Percentiles rank a stretch among this genome's conserved stretches.
These are phyloP conservation scores for Petrocephalus schoutedeni DNA, from an alignment of 2,797 vertebrate species.

Conservation along the genomic window DNA sequence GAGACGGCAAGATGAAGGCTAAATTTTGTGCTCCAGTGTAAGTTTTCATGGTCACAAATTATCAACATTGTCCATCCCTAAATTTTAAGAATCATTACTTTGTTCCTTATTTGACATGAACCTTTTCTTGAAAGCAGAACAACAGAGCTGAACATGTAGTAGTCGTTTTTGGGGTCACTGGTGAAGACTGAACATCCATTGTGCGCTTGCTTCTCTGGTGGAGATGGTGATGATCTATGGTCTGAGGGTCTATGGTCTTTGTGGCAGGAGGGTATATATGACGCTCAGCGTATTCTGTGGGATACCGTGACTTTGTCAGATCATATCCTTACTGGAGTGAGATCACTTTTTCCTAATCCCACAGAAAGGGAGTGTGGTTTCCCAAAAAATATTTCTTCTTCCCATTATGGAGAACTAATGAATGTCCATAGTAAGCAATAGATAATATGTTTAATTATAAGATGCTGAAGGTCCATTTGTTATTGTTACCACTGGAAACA, in stretches of 20 bases:
- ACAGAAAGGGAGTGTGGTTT: constrained; percentile 44
- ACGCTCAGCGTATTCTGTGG: constrained; percentile 24
- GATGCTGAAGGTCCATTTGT: not conserved
- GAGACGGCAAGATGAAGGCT: not conserved
- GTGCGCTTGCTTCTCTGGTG: not conserved
- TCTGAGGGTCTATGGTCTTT: not conserved
- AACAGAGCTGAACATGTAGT: not conserved
- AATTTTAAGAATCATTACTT: no score
- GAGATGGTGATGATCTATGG: not conserved
- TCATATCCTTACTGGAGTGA: constrained; percentile 46
- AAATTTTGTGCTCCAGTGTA: not conserved
- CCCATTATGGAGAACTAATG: not conserved
- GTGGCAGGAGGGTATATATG: not conserved
- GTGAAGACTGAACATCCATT: not conserved
- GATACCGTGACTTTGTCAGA: constrained; percentile 43
- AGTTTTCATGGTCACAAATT: not conserved
- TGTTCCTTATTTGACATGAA: not conserved
- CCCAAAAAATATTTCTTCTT: constrained; percentile 40
- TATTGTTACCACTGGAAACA: not conserved
- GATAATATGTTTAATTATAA: not conserved
- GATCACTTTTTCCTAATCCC: constrained; percentile 60
- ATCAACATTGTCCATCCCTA: not conserved
- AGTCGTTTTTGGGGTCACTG: not conserved
- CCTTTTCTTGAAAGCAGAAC: not conserved
- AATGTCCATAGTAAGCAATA: not conserved